phyloP scores from a whole-genome alignment of 2,113 vertebrate species.

The Mustelus asterias region DNA sequence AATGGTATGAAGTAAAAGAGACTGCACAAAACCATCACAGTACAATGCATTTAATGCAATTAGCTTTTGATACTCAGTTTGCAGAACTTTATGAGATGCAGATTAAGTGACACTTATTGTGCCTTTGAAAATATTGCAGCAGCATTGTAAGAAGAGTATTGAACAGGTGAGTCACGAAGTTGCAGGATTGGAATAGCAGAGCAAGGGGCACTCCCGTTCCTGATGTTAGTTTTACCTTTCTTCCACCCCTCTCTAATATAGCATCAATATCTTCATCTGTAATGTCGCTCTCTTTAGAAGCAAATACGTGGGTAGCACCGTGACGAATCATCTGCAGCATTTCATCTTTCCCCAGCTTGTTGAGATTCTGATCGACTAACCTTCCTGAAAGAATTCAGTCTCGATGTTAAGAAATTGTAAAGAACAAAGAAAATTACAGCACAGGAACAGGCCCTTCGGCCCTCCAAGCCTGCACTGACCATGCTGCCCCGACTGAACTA shows the following conservation, averaged over 20 bases:
- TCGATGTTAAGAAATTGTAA: not conserved
- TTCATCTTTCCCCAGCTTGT: constrained; percentile 96
- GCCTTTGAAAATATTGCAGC: not conserved
- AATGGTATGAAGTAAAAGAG: not conserved
- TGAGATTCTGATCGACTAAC: constrained; percentile 89
- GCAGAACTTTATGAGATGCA: not conserved
- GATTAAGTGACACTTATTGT: not conserved
- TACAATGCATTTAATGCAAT: no score
- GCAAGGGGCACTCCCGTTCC: not conserved
- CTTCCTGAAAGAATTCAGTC: constrained; percentile 61
- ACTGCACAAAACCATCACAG: not conserved
- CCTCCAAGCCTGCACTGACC: no score
- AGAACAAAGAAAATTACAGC: no score
- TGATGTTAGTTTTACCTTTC: constrained; percentile 66
- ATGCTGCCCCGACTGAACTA: no score
- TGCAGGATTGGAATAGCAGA: not conserved
- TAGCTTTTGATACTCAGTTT: not conserved
- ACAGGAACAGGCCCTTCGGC: no score
- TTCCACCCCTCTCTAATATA: constrained; percentile 90
- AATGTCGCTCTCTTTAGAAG: constrained; percentile 96
- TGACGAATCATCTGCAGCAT: constrained; percentile 98
- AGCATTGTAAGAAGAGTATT: not conserved
- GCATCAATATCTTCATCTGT: constrained; percentile 92
- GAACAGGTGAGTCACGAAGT: not conserved
- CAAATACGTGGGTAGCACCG: constrained; percentile 92